Evolutionary conservation across 2,797 vertebrate species (phyloP).

Genomic region (Rhinophrynus dorsalis): DNA sequence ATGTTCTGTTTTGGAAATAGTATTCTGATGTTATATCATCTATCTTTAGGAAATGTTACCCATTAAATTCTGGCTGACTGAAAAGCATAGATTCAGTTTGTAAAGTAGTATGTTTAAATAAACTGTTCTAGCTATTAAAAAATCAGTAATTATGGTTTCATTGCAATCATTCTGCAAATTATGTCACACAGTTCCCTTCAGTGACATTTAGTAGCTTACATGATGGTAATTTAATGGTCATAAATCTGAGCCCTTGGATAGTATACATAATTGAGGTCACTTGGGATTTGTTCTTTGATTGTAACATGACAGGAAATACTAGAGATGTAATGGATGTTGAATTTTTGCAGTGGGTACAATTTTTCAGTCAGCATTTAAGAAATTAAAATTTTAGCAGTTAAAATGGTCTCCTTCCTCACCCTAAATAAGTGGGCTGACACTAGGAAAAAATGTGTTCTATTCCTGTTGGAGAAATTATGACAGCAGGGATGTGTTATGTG

Average conservation of each 20-base stretch:
- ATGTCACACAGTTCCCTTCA: constrained; percentile 31
- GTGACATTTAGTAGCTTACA: constrained; percentile 49
- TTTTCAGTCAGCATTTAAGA: neutral
- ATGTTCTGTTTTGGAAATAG: constrained; percentile 7
- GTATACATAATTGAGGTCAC: constrained; percentile 44
- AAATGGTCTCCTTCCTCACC: constrained; percentile 26
- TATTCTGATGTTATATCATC: constrained; percentile 1
- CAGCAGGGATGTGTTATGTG: constrained; percentile 33
- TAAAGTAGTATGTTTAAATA: constrained; percentile 30
- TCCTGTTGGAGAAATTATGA: constrained; percentile 42
- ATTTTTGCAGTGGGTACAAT: constrained; percentile 31
- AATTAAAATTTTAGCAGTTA: constrained; percentile 45
- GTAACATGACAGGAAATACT: constrained; percentile 53
- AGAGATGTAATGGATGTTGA: constrained; percentile 46
- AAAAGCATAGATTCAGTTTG: constrained; percentile 40
- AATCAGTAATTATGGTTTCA: constrained; percentile 42
- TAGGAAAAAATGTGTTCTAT: constrained; percentile 9
- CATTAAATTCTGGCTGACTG: constrained; percentile 27
- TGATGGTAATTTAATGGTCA: constrained; percentile 54
- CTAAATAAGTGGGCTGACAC: constrained; percentile 38
- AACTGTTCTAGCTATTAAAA: constrained; percentile 33
- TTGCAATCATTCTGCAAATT: constrained; percentile 45
- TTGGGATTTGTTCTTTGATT: constrained; percentile 54
- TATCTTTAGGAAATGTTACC: constrained; percentile 9
- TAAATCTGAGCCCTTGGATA: constrained; percentile 54